Evolutionary conservation across 2,888 invertebrate species (phyloP).

Genomic region (Caenorhabditis angaria): DNA sequence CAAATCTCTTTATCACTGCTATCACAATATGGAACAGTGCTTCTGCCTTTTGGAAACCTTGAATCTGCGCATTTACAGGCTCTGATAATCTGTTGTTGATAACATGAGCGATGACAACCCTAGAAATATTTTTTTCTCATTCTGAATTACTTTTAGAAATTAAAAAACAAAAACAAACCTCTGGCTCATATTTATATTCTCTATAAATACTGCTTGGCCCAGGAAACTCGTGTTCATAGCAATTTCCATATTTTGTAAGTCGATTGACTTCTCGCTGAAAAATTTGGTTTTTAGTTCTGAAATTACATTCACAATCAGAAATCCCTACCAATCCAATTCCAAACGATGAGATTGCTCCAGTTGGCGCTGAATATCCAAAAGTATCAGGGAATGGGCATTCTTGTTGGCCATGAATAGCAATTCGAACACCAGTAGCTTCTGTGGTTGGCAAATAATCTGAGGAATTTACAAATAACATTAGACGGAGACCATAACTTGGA

Average conservation of each 20-base stretch:
- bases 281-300: not conserved
- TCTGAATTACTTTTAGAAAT: not conserved
- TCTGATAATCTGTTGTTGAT: constrained; percentile 63
- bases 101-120: constrained; percentile 71
- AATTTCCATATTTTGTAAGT: constrained; percentile 44
- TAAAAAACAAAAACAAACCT: too few relatives aligned
- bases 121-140: constrained; percentile 17
- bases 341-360: constrained; percentile 66
- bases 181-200: constrained; percentile 69
- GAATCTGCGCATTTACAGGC: constrained; percentile 70
- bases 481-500: constrained; percentile 69
- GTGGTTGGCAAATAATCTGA: constrained; percentile 71
- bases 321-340: constrained; percentile 60
- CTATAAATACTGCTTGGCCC: constrained; percentile 63
- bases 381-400: constrained; percentile 71
- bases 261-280: constrained; percentile 64
- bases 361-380: constrained; percentile 70
- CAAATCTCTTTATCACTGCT: constrained; percentile 32
- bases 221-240: constrained; percentile 49
- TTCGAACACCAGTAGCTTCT: constrained; percentile 68
- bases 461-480: constrained; percentile 69
- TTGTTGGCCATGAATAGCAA: constrained; percentile 68
- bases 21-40: constrained; percentile 38
- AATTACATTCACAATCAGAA: not conserved
- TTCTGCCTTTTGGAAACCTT: constrained; percentile 60